Evolutionary conservation across 1,140 invertebrate genomes (phyloP), one percentile per base, ranked within the genome.

Genomic region (Bemisia tabaci): DNA sequence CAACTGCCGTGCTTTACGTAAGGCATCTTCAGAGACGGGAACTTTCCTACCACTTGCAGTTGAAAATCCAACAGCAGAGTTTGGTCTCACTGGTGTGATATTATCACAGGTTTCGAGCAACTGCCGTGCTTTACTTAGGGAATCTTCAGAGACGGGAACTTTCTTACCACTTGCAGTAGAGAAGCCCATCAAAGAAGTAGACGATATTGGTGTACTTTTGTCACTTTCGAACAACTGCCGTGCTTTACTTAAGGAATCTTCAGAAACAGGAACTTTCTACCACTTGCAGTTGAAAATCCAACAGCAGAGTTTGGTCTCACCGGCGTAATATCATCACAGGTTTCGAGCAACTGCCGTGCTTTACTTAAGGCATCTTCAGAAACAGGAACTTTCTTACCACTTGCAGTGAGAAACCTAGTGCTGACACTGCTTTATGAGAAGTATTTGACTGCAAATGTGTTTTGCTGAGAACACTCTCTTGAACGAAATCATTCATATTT

Each of bases 141-240:
- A 70, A 24, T 72, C 70, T 62, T 76, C 70, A 21, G 74, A 75
- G 11, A 80, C 66, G 60, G 60, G 63, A 12, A 82, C 72, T 66
- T 64, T 68, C 73, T 79, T 80, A 5, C 76, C 78, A 65, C 70
- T 62, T 26, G 76, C 78, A 66, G 76, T 77, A 65, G 73, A 69
- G 71, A 77, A 78, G 26, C 72, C 73, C 59, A 62, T 69, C 68
- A 70, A 70, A 60, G 24, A 63, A 63, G 23, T 69, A 63, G 59
- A 59, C 60, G 59, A 69, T 24, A 62, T 22, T n/a, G 48, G 48
- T 65, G 48, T 12, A 59, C 59, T 25, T 5, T 39, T n/a, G 26
- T 59, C 26, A 25, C 59, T 65, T 64, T 65, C 59, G 22, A n/a
- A 58, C 12, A 65, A 58, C 59, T 1, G 9, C 12, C 22, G 24